Percentiles rank a stretch among this genome's conserved stretches.
Conservation (phyloP, 2,888 invertebrate species). For the Trichopria drosophilae region DNA sequence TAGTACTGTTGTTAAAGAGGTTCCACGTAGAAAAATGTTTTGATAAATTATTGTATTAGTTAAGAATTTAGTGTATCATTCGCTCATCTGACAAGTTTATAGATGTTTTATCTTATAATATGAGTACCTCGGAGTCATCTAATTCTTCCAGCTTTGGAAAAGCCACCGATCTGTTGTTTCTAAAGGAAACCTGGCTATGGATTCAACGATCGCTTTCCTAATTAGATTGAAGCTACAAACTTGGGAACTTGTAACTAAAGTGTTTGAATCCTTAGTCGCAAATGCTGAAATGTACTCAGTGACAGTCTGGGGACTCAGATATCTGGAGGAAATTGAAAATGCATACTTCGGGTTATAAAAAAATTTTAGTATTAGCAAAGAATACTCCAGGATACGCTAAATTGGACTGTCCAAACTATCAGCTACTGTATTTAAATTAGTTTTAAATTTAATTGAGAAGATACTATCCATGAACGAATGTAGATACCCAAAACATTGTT, state of each 20-base stretch:
- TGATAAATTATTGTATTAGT: too few relatives aligned
- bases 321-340: slow-evolving; percentile 10
- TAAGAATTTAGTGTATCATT: too few relatives aligned
- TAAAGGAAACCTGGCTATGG: background rate
- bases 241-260: slow-evolving; percentile 23
- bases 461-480: too few relatives aligned
- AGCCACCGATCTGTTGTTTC: background rate
- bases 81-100: too few relatives aligned
- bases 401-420: background rate
- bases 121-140: background rate
- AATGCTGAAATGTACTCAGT: slow-evolving; percentile 5
- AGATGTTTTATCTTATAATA: too few relatives aligned
- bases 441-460: slow-evolving; percentile 2
- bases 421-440: background rate
- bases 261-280: slow-evolving; percentile 3
- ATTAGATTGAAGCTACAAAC: slow-evolving; percentile 18
- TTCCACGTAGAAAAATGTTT: too few relatives aligned
- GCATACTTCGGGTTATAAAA: slow-evolving; percentile 14
- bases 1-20: too few relatives aligned
- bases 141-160: background rate
- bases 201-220: background rate
- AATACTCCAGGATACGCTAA: background rate
- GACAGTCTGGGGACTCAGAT: slow-evolving; percentile 6
- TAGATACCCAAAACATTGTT: background rate
- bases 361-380: background rate